phyloP scores from a whole-genome alignment of 2,797 vertebrate species.

The Coranthus polyacanthus region DNA sequence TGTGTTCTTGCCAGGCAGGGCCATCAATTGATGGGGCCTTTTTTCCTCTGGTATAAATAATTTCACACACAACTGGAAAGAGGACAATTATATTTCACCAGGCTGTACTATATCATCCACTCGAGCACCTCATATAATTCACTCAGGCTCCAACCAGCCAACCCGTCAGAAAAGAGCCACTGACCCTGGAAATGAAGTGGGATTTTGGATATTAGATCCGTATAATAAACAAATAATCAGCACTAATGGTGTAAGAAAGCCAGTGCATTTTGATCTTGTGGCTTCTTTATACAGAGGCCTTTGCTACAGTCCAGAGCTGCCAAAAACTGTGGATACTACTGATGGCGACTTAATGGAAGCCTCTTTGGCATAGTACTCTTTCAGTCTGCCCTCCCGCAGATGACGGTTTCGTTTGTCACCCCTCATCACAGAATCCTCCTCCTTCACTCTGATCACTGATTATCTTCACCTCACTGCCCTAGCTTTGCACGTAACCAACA shows the following conservation, averaged over 20 bases:
- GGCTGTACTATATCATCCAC: slow-evolving; percentile 53
- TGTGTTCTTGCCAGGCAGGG: slow-evolving; percentile 30
- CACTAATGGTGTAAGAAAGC: slow-evolving; percentile 35
- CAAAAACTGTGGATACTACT: slow-evolving; percentile 1
- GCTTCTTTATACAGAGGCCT: slow-evolving; percentile 17
- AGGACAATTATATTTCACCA: slow-evolving; percentile 49
- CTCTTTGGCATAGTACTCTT: slow-evolving; percentile 39
- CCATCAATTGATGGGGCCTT: slow-evolving; percentile 61
- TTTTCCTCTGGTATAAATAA: slow-evolving; percentile 58
- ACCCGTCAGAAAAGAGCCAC: slow-evolving; percentile 20
- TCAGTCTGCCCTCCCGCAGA: slow-evolving; percentile 25
- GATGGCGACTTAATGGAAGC: slow-evolving; percentile 38
- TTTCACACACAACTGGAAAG: slow-evolving; percentile 54
- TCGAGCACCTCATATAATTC: slow-evolving; percentile 23
- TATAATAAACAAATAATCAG: slow-evolving; percentile 51
- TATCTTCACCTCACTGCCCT: slow-evolving; percentile 8
- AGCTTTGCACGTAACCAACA: not conserved
- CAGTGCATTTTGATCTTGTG: slow-evolving; percentile 5
- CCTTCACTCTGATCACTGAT: slow-evolving; percentile 11
- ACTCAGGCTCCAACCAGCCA: slow-evolving; percentile 9
- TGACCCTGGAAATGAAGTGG: slow-evolving; percentile 2
- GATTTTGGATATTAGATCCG: slow-evolving; percentile 33
- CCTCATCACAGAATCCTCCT: slow-evolving; percentile 39
- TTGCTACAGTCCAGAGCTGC: not conserved
- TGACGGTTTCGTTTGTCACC: slow-evolving; percentile 26